Evolutionary conservation across 2,888 invertebrate species (phyloP), one percentile per base, ranked within the genome.

Genomic region (Orchesella flavescens): DNA sequence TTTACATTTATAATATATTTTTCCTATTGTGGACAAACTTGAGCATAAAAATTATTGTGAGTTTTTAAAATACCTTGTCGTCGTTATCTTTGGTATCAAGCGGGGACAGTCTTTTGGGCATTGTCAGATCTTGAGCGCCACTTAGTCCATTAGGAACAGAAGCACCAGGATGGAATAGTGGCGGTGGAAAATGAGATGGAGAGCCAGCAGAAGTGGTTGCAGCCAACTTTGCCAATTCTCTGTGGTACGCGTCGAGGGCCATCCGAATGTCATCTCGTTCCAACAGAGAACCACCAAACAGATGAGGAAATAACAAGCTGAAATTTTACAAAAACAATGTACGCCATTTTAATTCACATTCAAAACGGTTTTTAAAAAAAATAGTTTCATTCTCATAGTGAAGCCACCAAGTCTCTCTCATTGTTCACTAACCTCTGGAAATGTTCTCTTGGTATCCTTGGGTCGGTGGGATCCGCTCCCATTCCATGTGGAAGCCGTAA

Each of bases 221-320:
- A 43, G 95, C 96, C 87, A 98, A 92, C 90, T 97, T 96, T 89
- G 96, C 94, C 86, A 98, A 92, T 91, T 98, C 98, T 86, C 97
- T 94, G 90, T 97, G 97, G 91, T 97, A 97, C 34, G 97, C 95
- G 89, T 97, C 96, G 63, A 97, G 91, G 13, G 96, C 96, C 92
- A 97, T 92, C 59, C 97, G 93, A 89, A 97, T 95, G 89, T 97
- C 97, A 88, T 97, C 97, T 57, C 90, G 87, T 80, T 89, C 90
- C 88, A 89, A 89, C 63, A 88, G 86, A 76, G 93, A 93, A 88
- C 94, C 93, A 89, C 95, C 95, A 91, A 96, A 94, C 92, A 95
- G 94, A 90, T 95, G 95, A 87, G 96, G 95, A 91, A 96, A 94
- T 92, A 94, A 92, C 91, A 92, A 90, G 89, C 92, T 92, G 90